These are phyloP conservation scores for Halictus quadricinctus DNA, from an alignment of 2,888 invertebrate genomes.

Conservation along the genomic window DNA sequence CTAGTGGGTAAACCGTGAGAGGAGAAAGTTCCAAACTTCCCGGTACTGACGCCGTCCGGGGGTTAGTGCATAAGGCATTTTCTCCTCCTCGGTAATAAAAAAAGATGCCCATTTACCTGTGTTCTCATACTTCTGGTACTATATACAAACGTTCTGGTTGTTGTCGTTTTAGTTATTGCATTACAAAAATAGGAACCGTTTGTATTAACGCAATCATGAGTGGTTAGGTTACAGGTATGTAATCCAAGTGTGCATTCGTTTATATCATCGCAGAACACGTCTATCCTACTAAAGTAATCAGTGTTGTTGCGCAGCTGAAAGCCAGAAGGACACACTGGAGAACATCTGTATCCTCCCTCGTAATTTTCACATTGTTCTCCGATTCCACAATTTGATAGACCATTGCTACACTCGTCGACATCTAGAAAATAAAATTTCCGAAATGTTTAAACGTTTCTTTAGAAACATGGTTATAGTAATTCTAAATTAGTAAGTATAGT, in stretches of 20 bases:
- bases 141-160: slow-evolving; percentile 13
- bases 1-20: too few relatives aligned
- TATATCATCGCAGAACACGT: slow-evolving; percentile 84
- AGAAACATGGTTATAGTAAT: neutral
- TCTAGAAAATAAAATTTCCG: slow-evolving; percentile 47
- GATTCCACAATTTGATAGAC: slow-evolving; percentile 75
- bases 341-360: slow-evolving; percentile 71
- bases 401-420: slow-evolving; percentile 68
- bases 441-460: neutral
- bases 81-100: too few relatives aligned
- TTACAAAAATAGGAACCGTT: slow-evolving; percentile 73
- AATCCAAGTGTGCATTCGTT: slow-evolving; percentile 88
- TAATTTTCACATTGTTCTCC: slow-evolving; percentile 72
- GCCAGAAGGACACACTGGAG: slow-evolving; percentile 70
- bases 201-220: slow-evolving; percentile 71
- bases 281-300: neutral
- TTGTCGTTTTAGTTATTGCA: slow-evolving; percentile 19
- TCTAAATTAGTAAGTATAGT: neutral
- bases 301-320: slow-evolving; percentile 46
- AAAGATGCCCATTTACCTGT: slow-evolving; percentile 42
- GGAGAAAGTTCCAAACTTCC: too few relatives aligned
- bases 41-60: too few relatives aligned
- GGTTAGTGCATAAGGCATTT: too few relatives aligned
- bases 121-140: slow-evolving; percentile 34
- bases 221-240: slow-evolving; percentile 83